phyloP scores from a whole-genome alignment of 2,797 vertebrate species.

The Falco concolor region DNA sequence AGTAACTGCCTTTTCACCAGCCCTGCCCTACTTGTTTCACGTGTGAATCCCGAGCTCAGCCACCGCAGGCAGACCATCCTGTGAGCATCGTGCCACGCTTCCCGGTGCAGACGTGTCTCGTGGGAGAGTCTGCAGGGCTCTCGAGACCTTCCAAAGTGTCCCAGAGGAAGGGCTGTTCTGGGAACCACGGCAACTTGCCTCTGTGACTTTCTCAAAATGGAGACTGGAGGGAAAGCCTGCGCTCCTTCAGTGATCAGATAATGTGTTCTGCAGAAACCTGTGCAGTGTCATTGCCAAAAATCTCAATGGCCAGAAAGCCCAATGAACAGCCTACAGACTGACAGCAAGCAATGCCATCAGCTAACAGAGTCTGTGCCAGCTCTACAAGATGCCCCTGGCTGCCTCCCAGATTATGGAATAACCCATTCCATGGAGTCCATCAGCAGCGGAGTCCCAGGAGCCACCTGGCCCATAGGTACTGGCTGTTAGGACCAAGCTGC shows the following conservation, averaged over 20 bases:
- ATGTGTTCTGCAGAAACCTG: background rate
- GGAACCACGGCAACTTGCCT: background rate
- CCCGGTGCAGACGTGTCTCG: background rate
- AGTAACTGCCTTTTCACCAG: background rate
- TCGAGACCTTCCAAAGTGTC: no score
- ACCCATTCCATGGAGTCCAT: background rate
- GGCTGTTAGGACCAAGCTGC: background rate
- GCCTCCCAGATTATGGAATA: background rate
- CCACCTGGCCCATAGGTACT: background rate
- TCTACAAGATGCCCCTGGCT: background rate
- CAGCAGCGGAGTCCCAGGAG: background rate
- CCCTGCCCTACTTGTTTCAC: background rate
- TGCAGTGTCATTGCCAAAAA: background rate
- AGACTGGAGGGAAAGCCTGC: background rate
- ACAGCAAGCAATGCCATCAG: background rate
- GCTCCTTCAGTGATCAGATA: background rate
- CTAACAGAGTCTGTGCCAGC: background rate
- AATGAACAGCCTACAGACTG: fast-evolving
- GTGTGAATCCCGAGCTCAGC: background rate
- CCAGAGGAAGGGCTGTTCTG: background rate
- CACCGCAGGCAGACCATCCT: fast-evolving
- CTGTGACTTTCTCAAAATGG: background rate
- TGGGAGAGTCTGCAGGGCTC: background rate
- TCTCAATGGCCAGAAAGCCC: background rate
- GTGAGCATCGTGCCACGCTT: background rate